Conservation (phyloP, 1,140 invertebrate genomes). For the Pollicipes pollicipes region DNA sequence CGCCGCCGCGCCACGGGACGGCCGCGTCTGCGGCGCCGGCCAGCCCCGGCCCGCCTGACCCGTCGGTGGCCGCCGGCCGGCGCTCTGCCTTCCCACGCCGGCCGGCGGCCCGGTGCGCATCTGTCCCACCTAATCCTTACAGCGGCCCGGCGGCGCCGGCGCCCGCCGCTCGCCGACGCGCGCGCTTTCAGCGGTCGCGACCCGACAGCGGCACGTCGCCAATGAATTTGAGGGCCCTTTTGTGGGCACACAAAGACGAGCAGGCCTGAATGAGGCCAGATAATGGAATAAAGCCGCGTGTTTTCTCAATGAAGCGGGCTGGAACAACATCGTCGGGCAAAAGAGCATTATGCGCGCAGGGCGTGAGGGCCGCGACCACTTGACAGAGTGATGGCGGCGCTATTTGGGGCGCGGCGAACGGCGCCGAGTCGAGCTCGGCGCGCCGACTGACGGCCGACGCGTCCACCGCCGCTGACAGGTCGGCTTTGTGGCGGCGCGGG, state of each 20-base stretch:
- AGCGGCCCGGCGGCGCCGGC: not conserved
- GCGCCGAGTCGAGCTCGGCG: no score
- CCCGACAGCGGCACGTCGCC: not conserved
- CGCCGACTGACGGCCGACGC: no score
- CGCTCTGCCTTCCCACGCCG: not conserved
- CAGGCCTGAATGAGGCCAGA: not conserved
- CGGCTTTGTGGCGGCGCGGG: not conserved
- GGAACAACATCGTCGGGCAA: not conserved
- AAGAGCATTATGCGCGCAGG: not conserved
- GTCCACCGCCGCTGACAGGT: not conserved
- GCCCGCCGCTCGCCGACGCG: no score
- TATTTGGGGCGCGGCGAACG: not conserved
- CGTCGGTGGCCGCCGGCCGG: no score
- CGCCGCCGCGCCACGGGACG: no score
- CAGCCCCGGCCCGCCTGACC: not conserved
- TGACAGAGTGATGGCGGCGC: not conserved
- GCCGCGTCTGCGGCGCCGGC: no score
- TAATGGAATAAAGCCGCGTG: not conserved
- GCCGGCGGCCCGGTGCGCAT: not conserved
- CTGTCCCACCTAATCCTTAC: not conserved
- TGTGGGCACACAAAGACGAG: not conserved
- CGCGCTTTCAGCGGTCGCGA: not conserved
- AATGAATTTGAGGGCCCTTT: conserved; percentile 1
- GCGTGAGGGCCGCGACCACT: not conserved
- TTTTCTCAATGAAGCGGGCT: not conserved